Percentiles rank a stretch among this genome's conserved stretches.
Evolutionary conservation across 2,888 invertebrate species (phyloP).

Genomic region (Amiota mariae): DNA sequence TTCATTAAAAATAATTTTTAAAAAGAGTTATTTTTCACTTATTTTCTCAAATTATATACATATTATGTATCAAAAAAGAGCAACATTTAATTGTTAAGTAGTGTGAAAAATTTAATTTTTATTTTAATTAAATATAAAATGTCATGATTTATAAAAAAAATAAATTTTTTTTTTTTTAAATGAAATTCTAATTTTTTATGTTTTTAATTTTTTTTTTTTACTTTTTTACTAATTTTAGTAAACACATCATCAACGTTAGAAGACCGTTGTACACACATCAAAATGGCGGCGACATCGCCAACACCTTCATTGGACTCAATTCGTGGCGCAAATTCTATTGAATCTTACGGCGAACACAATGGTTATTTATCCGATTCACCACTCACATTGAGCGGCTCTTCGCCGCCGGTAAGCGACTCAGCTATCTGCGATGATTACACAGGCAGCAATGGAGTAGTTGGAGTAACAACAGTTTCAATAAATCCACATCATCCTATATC

Average conservation of each 20-base stretch:
- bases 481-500: constrained; percentile 71
- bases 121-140: too few species aligned
- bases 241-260: constrained; percentile 12
- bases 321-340: constrained; percentile 89
- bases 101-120: too few species aligned
- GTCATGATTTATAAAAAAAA: neutral
- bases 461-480: constrained; percentile 55
- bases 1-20: too few species aligned
- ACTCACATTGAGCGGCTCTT: constrained; percentile 89
- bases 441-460: constrained; percentile 60
- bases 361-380: constrained; percentile 85
- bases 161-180: neutral
- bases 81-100: too few species aligned
- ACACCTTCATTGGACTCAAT: constrained; percentile 95
- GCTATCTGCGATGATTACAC: constrained; percentile 83
- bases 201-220: neutral
- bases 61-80: too few species aligned
- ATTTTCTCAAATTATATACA: too few species aligned
- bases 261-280: constrained; percentile 62
- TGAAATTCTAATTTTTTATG: neutral
- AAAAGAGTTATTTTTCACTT: too few species aligned
- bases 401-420: constrained; percentile 89
- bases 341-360: constrained; percentile 87
- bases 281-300: constrained; percentile 87
- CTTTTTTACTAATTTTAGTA: constrained; percentile 10